Evolutionary conservation across 2,797 vertebrate species (phyloP).

Genomic region (Gallinago nigripennis): DNA sequence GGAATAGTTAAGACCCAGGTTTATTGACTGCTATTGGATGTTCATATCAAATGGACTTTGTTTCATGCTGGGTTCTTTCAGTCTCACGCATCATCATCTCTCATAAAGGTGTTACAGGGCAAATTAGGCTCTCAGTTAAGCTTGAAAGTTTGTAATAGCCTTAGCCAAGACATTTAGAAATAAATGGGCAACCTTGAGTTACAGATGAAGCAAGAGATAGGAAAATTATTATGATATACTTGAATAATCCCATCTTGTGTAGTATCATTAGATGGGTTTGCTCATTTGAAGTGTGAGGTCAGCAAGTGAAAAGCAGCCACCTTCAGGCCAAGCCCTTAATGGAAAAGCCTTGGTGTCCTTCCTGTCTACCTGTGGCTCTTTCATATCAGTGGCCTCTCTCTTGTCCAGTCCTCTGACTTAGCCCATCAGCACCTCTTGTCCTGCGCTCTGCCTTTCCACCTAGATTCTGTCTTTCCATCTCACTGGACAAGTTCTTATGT

Average conservation of each 20-base stretch:
- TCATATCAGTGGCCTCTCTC: neutral
- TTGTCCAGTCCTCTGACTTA: neutral
- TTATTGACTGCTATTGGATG: neutral
- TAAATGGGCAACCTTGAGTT: conserved; percentile 43
- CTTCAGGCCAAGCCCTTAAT: neutral
- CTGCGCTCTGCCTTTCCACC: neutral
- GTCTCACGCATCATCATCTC: neutral
- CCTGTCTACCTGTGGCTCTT: neutral
- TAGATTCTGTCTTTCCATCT: neutral
- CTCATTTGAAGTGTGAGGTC: neutral
- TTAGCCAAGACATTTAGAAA: conserved; percentile 1
- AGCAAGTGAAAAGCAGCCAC: conserved; percentile 5
- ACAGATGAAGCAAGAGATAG: conserved; percentile 37
- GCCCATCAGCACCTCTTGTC: fast-evolving
- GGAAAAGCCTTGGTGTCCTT: neutral
- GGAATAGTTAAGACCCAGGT: neutral
- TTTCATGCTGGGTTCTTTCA: neutral
- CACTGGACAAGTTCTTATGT: neutral
- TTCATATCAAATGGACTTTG: neutral
- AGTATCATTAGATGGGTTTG: neutral
- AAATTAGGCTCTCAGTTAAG: conserved; percentile 36
- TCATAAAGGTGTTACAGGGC: neutral
- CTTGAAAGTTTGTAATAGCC: conserved; percentile 23
- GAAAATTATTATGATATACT: neutral
- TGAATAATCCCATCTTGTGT: conserved; percentile 11